Evolutionary conservation across 2,888 invertebrate species (phyloP).

Genomic region (Tetheella fluctuosa): DNA sequence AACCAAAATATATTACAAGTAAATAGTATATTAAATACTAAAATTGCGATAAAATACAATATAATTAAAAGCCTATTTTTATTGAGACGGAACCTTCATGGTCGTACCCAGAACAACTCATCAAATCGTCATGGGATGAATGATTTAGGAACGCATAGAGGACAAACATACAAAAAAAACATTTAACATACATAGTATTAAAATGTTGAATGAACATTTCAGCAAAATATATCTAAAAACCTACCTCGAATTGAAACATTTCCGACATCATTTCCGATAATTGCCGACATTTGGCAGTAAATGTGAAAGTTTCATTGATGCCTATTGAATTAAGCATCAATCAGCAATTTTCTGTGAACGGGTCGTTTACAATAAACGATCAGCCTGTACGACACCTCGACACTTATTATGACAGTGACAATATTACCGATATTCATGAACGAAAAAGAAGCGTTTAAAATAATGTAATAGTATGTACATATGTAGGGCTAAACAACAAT

Average conservation of each 20-base stretch:
- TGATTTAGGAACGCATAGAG: no score
- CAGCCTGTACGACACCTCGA: not conserved
- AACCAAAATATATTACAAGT: not conserved
- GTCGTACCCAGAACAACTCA: no score
- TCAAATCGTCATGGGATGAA: no score
- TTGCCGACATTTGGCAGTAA: slow-evolving; percentile 14
- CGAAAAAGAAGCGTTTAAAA: not conserved
- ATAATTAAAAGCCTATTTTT: no score
- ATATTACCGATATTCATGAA: not conserved
- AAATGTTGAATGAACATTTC: not conserved
- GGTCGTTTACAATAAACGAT: not conserved
- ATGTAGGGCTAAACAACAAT: no score
- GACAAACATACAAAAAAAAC: no score
- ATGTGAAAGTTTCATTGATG: slow-evolving; percentile 13
- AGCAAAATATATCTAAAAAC: not conserved
- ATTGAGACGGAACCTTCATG: no score
- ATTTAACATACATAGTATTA: no score
- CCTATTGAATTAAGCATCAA: slow-evolving; percentile 15
- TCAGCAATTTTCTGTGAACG: slow-evolving; percentile 12
- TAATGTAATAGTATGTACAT: no score
- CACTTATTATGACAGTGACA: not conserved
- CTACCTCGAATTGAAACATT: not conserved
- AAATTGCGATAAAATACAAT: no score
- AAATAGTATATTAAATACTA: no score
- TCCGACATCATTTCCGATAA: slow-evolving; percentile 7